Base-by-base conservation (phyloP, 1,140 invertebrate genomes). In the Acarapis woodi region DNA sequence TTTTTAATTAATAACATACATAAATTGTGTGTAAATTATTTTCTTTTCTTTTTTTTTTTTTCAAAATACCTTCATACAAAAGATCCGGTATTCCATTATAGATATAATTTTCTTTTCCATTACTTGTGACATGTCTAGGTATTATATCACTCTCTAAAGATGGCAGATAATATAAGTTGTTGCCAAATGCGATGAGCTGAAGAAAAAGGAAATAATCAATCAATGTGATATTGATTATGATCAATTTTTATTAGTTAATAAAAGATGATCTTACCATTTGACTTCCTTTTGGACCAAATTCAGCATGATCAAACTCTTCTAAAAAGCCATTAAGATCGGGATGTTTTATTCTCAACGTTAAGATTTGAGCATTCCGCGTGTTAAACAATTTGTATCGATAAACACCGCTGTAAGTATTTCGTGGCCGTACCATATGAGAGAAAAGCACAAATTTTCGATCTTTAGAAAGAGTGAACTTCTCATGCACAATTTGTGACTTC, bases 1-100 rank as follows among this genome's bases (percentile, higher is more conserved):
- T 37, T 32, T 10, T 22, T 8, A 9, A 4, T 25, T 40, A 16
- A 30, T 12, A 9, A 28, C n/a, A 12, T 25, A 25, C n/a, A 37
- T 3, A 9, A 26, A 8, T 35, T 2, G 8, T 6, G 24, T 12
- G 26, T 9, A 15, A 31, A 31, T 31, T 14, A 15, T 31, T 5
- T 15, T 6, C 29, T 6, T 18, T 18, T 10, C 5, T 15, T 6
- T 5, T 15, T 8, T n/a, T 15, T 16, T n/a, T 16, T 12, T 8
- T 2, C 4, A 8, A 24, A 6, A 2, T 24, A 25, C 34, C 34
- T 35, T 35, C 55, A 44, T 60, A 60, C 1, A 57, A 38, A 54
- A 56, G 54, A 42, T 59, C 56, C 10, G 57, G 55, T 22, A 60
- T 42, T 10, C 57, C 58, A 44, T 59, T 60, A 40, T 49, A 57